Evolutionary conservation across 2,888 invertebrate species (phyloP), one percentile per base, ranked within the genome.

Genomic region (Hypselothyrea guttata): DNA sequence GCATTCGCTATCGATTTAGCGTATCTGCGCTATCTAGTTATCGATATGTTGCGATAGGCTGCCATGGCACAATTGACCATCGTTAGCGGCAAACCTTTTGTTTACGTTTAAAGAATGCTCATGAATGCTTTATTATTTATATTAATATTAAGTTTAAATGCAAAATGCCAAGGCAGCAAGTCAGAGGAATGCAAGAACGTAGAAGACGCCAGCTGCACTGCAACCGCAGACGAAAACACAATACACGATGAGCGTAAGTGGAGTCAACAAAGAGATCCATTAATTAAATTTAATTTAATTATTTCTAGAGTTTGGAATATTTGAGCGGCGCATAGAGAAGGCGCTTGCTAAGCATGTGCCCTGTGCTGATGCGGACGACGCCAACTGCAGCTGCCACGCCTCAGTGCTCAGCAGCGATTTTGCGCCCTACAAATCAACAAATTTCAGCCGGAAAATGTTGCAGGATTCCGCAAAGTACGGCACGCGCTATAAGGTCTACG

Each of bases 401-500:
- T 87, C 91, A 74, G 92, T 94, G 4, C 93, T 97, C 52, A 88
- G 91, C 8, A 89, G 91, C 18, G 96, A 97, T 88, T 91, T 98
- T 51, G 89, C 89, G 48, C 91, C 93, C 4, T 98, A 95, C 89
- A 90, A 92, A 67, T 64, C 84, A 71, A 77, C 82, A 77, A 97
- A 97, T 37, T 95, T 98, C 57, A 92, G 92, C 0, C 91, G 92
- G 75, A 91, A 93, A 66, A 90, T 93, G 87, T 92, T 97, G 69
- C 90, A 93, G 35, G 87, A 89, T 40, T 92, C 95, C 44, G 73
- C 89, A 5, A 65, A 75, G 7, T 93, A 93, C 75, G 96, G 95
- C 1, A 94, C 94, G 0, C 93, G 93, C 64, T 97, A 98, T 87
- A 95, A 98, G 92, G 94, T 98, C 65, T 93, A 96, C 60, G 90